A percentile compares a stretch with the other conserved stretches of the same genome.
These are phyloP conservation scores for Hexactinellida sp. DNA, from an alignment of 37 sponge, comb jelly and placozoan species.

Conservation along the genomic window DNA sequence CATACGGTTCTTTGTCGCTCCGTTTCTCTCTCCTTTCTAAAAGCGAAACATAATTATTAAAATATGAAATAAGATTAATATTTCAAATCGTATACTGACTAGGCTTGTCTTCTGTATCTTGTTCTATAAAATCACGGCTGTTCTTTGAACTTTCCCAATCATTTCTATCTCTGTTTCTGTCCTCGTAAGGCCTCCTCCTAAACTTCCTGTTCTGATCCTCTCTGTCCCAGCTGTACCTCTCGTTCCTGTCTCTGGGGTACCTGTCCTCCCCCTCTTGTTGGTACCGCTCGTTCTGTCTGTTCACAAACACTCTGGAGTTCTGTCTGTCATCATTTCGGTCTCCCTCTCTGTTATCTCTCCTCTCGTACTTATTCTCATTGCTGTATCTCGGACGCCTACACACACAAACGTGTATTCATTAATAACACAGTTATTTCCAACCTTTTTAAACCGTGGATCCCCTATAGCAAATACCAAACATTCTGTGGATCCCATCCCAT, in stretches of 20 bases:
- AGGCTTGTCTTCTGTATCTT: no score
- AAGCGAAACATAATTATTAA: no score
- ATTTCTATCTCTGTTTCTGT: not conserved
- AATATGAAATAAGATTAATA: no score
- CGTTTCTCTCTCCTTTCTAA: not conserved
- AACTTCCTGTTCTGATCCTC: not conserved
- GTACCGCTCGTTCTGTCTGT: not conserved
- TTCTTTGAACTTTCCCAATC: not conserved
- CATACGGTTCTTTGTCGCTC: not conserved
- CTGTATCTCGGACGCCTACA: no score
- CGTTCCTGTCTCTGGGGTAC: not conserved
- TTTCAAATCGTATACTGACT: no score
- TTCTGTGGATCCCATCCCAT: no score
- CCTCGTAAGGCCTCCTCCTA: not conserved
- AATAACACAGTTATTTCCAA: no score
- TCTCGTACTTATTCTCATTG: not conserved
- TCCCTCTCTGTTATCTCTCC: not conserved
- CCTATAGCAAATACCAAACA: no score
- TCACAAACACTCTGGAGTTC: not conserved
- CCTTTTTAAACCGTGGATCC: no score
- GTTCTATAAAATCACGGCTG: not conserved
- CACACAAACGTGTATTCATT: no score
- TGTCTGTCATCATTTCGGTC: not conserved
- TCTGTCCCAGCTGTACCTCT: not conserved
- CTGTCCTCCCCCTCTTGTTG: not conserved